Base-by-base conservation (phyloP, 1,140 invertebrate species). In the Drosophila ambigua region DNA sequence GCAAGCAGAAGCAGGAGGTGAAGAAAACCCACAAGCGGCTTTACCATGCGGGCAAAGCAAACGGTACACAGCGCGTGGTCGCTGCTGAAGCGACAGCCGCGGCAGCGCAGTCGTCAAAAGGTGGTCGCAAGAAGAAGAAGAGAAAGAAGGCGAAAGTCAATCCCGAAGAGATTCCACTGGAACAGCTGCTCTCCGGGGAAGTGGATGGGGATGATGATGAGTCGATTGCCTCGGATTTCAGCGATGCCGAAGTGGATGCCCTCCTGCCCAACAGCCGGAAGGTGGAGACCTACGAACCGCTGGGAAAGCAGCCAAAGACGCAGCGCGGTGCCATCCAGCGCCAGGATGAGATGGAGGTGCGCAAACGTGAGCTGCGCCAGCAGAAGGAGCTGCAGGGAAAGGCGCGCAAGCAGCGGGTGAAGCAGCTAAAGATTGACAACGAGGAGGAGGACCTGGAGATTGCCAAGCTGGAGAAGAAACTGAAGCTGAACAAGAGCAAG, bases 361-460 rank as follows among this genome's bases (percentile, higher is more conserved):
- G 88, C 31, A 90, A 89, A 50, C 92, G 77, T 16, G 93, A 93
- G 67, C 88, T 92, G 54, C 91, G 92, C 43, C 78, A 92, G 53
- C 90, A 93, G 55, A 90, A 92, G 51, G 93, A 93, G 82, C 75
- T 94, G 35, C 61, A 94, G 64, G 93, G 92, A 62, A 90, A 94
- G 72, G 94, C 94, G 82, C 90, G 93, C 67, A 94, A 94, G 60
- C 90, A 94, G 69, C 93, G 95, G 68, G 93, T 93, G 54, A 93
- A 94, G 72, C 94, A 95, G 74, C 87, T 97, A 11, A 66, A 94
- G 13, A 89, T 95, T 77, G 96, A 95, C 0, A 97, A 97, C 92
- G 92, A 94, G 49, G 93, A 95, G 16, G 97, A 98, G 92, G 97
- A 98, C 63, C 94, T 93, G 76, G 93, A 94, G 46, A 97, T 98